Percentiles rank a stretch among this genome's conserved stretches.
phyloP scores from a whole-genome alignment of 2,888 invertebrate species.

The Phyto melanocephala region DNA sequence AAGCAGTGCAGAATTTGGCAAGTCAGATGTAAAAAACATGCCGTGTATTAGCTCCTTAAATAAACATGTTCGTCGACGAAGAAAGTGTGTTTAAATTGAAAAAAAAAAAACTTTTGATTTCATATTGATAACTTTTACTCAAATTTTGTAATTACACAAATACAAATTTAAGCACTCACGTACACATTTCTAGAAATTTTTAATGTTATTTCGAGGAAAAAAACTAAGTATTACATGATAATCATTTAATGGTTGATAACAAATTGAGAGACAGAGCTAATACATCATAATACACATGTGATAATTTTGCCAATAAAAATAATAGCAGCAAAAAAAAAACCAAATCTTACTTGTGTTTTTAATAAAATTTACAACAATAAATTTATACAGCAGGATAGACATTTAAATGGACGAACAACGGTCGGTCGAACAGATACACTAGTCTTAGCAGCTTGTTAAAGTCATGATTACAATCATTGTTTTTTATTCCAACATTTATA shows the following conservation, averaged over 20 bases:
- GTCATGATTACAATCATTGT: neutral
- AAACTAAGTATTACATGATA: neutral
- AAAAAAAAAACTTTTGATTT: no score
- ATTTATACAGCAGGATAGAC: no score
- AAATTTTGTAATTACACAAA: neutral
- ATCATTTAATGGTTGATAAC: slow-evolving; percentile 9
- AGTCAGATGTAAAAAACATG: no score
- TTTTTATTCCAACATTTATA: neutral
- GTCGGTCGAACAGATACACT: neutral
- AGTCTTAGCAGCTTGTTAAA: neutral
- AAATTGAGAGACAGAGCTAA: neutral
- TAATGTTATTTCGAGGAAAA: neutral
- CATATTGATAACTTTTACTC: neutral
- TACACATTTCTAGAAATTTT: no score
- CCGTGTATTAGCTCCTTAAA: no score
- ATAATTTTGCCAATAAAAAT: neutral
- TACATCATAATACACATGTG: neutral
- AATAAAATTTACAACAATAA: neutral
- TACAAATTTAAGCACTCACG: no score
- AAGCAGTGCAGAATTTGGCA: no score
- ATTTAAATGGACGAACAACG: no score
- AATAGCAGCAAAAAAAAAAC: neutral
- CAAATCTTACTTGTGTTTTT: neutral
- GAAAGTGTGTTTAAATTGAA: no score
- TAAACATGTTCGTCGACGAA: no score